phyloP scores from a whole-genome alignment of 2,113 vertebrate genomes.

The Cercopithecus mona region DNA sequence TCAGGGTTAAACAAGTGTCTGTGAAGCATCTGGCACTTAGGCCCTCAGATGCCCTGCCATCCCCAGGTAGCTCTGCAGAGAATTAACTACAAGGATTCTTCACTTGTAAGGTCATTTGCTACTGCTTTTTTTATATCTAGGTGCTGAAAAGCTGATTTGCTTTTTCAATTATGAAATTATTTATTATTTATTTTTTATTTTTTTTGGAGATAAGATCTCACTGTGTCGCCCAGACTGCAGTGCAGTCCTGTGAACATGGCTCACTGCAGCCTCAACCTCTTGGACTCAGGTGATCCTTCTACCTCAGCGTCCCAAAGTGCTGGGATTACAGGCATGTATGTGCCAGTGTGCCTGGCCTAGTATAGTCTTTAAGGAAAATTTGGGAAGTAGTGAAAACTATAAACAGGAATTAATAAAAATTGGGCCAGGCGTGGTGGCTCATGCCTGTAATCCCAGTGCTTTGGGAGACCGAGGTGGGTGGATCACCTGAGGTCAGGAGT shows the following conservation, averaged over 20 bases:
- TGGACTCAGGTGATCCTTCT: background rate
- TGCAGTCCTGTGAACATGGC: too few relatives aligned
- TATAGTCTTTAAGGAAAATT: background rate
- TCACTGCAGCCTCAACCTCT: background rate
- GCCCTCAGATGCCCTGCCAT: background rate
- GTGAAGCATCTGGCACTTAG: background rate
- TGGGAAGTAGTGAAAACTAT: background rate
- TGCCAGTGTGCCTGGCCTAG: background rate
- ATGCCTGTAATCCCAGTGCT: too few relatives aligned
- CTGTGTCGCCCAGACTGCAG: background rate
- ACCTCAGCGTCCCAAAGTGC: background rate
- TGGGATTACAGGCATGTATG: background rate
- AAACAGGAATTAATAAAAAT: constrained; percentile 10
- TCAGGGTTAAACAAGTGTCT: background rate
- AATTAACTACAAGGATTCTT: background rate
- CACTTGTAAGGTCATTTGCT: background rate
- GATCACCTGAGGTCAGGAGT: too few relatives aligned
- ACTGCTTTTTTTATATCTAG: background rate
- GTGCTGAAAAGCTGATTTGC: background rate
- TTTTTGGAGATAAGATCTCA: background rate
- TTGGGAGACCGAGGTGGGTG: too few relatives aligned
- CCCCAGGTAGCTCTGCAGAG: background rate
- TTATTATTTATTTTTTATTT: background rate
- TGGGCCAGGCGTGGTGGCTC: too few relatives aligned
- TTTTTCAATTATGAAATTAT: background rate